A percentile compares a stretch with the other conserved stretches of the same genome.
phyloP scores from a whole-genome alignment of 2,797 vertebrate species.

The Lepus townsendii region DNA sequence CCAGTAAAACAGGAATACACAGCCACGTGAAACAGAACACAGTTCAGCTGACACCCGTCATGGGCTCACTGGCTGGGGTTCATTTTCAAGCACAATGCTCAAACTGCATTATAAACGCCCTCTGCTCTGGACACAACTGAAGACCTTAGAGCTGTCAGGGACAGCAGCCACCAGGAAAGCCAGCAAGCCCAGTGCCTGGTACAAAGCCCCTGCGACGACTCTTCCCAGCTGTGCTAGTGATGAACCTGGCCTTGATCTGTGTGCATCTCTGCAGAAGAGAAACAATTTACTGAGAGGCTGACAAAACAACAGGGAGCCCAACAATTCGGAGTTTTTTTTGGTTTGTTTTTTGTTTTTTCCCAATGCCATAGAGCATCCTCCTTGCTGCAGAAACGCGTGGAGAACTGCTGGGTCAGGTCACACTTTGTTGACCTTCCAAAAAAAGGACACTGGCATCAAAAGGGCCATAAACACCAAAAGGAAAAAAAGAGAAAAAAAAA shows the following conservation, averaged over 20 bases:
- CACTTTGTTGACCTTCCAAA: slow-evolving; percentile 74
- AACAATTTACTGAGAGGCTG: background rate
- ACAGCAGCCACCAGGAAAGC: background rate
- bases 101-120: background rate
- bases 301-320: background rate
- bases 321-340: no score
- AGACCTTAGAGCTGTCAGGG: background rate
- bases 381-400: slow-evolving; percentile 1
- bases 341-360: background rate
- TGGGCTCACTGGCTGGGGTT: background rate
- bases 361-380: background rate
- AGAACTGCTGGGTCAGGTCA: slow-evolving; percentile 21
- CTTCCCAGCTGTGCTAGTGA: background rate
- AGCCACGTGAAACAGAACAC: background rate
- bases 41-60: background rate
- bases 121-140: background rate
- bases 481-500: background rate
- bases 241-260: background rate
- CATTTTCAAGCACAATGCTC: slow-evolving; percentile 26
- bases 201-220: background rate
- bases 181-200: background rate
- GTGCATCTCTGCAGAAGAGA: background rate
- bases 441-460: slow-evolving; percentile 65
- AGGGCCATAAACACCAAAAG: background rate
- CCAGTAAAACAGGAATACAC: slow-evolving; percentile 20